Conservation (phyloP, 2,797 vertebrate species). For the Poeciliopsis turneri region DNA sequence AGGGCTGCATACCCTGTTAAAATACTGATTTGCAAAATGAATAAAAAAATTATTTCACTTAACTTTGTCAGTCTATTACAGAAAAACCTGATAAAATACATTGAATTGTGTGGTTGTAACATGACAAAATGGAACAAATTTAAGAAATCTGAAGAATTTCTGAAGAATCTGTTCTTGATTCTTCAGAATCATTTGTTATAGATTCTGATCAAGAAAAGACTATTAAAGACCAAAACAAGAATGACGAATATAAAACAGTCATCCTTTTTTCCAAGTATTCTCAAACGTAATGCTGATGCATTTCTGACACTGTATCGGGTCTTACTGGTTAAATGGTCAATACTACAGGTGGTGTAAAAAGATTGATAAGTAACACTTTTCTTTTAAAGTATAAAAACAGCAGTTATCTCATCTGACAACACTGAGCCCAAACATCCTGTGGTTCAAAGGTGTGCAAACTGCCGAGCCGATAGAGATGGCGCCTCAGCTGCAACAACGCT, state of each 20-base stretch:
- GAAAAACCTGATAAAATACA: background rate
- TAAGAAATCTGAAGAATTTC: too few species aligned
- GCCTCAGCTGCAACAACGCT: background rate
- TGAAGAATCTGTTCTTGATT: background rate
- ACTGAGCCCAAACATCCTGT: conserved; percentile 9
- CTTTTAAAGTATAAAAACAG: background rate
- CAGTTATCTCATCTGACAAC: background rate
- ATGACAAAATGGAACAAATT: background rate
- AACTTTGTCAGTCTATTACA: background rate
- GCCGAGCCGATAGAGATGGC: background rate
- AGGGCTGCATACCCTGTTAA: background rate
- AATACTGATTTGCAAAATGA: background rate
- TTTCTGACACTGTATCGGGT: background rate
- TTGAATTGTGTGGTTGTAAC: background rate
- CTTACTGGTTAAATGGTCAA: background rate
- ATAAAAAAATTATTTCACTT: background rate
- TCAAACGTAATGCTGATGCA: background rate
- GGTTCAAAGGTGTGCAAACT: background rate
- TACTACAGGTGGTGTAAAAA: background rate
- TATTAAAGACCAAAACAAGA: background rate
- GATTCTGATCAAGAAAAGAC: background rate
- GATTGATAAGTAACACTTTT: background rate
- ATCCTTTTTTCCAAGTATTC: background rate
- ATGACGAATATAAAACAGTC: background rate
- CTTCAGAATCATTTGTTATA: too few species aligned